Base-by-base conservation (phyloP, 1,140 invertebrate species). In the Coelopa frigida region DNA sequence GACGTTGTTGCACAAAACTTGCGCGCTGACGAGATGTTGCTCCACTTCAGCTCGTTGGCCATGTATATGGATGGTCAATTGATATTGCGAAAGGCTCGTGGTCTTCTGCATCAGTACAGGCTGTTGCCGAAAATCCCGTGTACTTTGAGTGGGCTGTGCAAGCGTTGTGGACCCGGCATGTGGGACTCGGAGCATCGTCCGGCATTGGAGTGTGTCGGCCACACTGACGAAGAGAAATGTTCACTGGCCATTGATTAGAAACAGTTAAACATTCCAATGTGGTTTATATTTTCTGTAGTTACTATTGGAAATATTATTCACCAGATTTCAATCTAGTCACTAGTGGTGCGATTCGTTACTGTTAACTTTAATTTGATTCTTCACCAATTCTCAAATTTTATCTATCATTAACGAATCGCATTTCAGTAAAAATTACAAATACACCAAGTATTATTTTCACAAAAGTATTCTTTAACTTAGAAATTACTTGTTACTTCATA, bases 61-160 rank as follows among this genome's bases (percentile, higher is more conserved):
- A 93, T 93, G 85, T 94, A 94, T 61, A 96, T 97, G 93, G 90
- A 94, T 67, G 92, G 89, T 0, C 81, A 85, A 31, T 70, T 94
- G 12, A 90, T 96, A 27, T 72, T 94, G 7, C 77, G 88, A 51
- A 96, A 96, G 77, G 93, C 93, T 2, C 78, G 93, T 26, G 92
- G 93, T 22, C 72, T 97, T 4, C 72, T 97, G 0, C 81, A 94
- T 70, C 85, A 94, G 68, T 96, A 93, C 70, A 77, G 90, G 29
- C 83, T 86, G 59, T 71, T 89, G 45, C 78, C 85, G 10, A 78
- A 83, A 51, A 83, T 96, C 44, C 93, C 93, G 0, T 97, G 93
- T 60, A 89, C 89, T 0, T 66, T 96, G 20, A 84, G 83, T 11
- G 85, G 85, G 8, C 74, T 96, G 40, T 94, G 90, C 66, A 83